Evolutionary conservation across 2,797 vertebrate species (phyloP).

Genomic region (Crocidura indochinensis): DNA sequence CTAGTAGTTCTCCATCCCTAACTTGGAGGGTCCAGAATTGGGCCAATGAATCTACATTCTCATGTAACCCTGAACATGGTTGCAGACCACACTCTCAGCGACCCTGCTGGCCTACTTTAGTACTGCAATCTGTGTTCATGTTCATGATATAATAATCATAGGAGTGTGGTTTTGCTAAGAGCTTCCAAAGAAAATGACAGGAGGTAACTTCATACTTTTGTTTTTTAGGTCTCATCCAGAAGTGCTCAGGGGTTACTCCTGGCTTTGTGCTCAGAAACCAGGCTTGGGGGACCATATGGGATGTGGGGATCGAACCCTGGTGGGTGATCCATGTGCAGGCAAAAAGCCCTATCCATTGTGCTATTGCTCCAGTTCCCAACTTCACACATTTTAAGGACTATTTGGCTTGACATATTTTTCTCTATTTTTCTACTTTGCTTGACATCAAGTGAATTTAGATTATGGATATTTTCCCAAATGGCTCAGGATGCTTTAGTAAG

Average conservation of each 20-base stretch:
- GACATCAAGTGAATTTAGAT: not conserved
- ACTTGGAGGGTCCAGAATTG: too few relatives aligned
- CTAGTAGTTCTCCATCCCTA: not conserved
- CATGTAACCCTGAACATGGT: not conserved
- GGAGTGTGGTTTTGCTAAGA: not conserved
- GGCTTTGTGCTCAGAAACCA: too few relatives aligned
- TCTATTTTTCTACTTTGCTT: not conserved
- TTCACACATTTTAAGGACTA: not conserved
- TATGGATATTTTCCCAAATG: not conserved
- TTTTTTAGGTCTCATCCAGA: too few relatives aligned
- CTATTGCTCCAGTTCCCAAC: too few relatives aligned
- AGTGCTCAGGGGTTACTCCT: too few relatives aligned
- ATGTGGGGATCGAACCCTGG: too few relatives aligned
- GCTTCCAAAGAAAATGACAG: not conserved
- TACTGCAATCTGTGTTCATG: not conserved
- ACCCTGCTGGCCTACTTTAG: not conserved
- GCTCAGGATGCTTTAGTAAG: not conserved
- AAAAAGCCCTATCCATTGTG: too few relatives aligned
- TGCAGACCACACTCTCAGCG: not conserved
- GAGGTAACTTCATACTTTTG: too few relatives aligned
- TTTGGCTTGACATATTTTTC: not conserved
- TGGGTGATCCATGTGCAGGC: too few relatives aligned
- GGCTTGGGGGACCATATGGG: too few relatives aligned
- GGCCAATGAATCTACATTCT: not conserved
- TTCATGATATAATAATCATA: not conserved